Percentiles rank a stretch among this genome's conserved stretches.
Evolutionary conservation across 1,140 invertebrate species (phyloP).

Genomic region (Adelges cooleyi): DNA sequence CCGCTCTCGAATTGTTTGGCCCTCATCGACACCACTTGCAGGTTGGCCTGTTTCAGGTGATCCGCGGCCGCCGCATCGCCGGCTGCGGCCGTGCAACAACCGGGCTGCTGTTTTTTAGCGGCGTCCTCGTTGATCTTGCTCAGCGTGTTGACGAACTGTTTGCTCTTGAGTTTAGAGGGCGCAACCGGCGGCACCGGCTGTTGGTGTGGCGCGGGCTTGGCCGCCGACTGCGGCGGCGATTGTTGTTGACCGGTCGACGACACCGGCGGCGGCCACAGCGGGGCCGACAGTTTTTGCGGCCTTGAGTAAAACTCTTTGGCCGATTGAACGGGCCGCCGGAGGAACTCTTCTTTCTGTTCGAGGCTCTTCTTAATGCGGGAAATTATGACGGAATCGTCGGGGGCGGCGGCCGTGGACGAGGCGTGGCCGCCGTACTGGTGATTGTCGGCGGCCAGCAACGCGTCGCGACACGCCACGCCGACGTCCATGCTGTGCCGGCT

Average conservation of each 20-base stretch:
- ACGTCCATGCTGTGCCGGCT: conserved; percentile 26
- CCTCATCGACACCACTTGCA: conserved; percentile 56
- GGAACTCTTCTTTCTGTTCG: conserved; percentile 77
- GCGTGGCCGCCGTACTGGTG: neutral
- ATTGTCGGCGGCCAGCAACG: neutral
- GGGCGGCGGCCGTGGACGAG: conserved; percentile 1
- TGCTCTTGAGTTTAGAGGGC: neutral
- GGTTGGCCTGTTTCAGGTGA: neutral
- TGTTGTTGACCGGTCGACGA: too few relatives aligned
- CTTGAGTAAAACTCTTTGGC: conserved; percentile 61
- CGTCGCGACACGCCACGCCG: conserved; percentile 8
- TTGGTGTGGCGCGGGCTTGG: neutral
- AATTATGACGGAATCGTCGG: conserved; percentile 54
- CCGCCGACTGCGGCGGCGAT: neutral
- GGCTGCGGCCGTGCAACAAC: neutral
- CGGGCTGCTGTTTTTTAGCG: neutral
- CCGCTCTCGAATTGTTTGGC: conserved; percentile 60
- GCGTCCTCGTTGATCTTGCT: conserved; percentile 30
- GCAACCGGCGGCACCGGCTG: neutral
- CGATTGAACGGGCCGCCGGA: conserved; percentile 52
- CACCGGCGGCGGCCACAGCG: conserved; percentile 58
- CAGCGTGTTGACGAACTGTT: conserved; percentile 23
- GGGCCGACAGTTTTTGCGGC: conserved; percentile 59
- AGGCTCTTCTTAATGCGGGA: conserved; percentile 64
- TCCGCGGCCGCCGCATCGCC: neutral